phyloP scores from a whole-genome alignment of 2,797 vertebrate genomes.

The Megaceryle alcyon region DNA sequence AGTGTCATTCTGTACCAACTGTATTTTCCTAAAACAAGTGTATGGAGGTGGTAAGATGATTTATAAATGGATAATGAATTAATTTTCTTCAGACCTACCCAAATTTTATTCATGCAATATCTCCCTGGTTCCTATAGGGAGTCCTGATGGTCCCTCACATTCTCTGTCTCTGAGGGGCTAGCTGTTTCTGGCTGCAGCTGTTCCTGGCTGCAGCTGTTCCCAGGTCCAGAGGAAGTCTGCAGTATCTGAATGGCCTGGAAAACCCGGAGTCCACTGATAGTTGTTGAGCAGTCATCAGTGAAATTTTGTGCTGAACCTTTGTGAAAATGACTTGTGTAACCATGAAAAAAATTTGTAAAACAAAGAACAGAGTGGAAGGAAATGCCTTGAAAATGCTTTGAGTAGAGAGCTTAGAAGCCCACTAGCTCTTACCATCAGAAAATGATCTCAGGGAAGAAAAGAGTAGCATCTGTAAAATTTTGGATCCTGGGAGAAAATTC shows the following conservation, averaged over 20 bases:
- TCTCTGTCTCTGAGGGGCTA: neutral
- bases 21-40: neutral
- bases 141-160: rapidly evolving
- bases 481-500: neutral
- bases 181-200: neutral
- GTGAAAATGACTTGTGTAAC: neutral
- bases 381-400: neutral
- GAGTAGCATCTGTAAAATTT: neutral
- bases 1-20: neutral
- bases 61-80: neutral
- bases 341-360: neutral
- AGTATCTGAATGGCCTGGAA: neutral
- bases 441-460: neutral
- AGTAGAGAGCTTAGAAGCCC: neutral
- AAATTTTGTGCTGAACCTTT: neutral
- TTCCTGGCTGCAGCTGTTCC: neutral
- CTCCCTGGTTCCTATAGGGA: neutral
- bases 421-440: neutral
- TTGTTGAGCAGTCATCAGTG: neutral
- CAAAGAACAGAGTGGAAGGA: neutral
- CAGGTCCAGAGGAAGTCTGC: neutral
- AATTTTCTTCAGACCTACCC: neutral
- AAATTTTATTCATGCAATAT: neutral
- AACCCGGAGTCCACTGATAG: neutral
- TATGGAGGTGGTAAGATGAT: neutral